These are phyloP conservation scores for Oreochromis mossambicus DNA, from an alignment of 2,797 vertebrate species.

Conservation along the genomic window DNA sequence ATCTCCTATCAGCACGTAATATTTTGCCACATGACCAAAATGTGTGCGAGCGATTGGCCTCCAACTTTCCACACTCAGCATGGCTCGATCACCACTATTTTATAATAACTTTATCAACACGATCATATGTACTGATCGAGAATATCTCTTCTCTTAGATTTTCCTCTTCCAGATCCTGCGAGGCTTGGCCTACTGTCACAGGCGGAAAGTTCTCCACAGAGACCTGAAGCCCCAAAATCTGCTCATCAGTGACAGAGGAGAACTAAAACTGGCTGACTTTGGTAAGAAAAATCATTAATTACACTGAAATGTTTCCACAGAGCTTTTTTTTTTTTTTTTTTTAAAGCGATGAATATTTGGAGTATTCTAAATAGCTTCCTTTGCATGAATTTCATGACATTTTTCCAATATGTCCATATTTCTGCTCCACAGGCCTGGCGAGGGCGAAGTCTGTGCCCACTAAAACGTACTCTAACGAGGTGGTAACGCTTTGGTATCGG, in stretches of 20 bases:
- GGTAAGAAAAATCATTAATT: conserved; percentile 50
- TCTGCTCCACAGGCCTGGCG: conserved; percentile 59
- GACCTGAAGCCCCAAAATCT: conserved; percentile 83
- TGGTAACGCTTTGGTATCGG: conserved; percentile 95
- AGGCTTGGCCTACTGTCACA: conserved; percentile 79
- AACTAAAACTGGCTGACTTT: conserved; percentile 82
- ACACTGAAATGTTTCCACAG: background rate
- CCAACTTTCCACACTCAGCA: background rate
- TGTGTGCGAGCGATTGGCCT: background rate
- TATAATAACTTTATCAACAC: background rate
- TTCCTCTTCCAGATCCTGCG: conserved; percentile 79
- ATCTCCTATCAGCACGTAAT: background rate
- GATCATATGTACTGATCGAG: background rate
- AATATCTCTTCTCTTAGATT: conserved; percentile 55
- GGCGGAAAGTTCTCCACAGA: conserved; percentile 78
- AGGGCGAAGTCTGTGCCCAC: conserved; percentile 95
- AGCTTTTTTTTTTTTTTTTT: background rate
- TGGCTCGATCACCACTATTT: background rate
- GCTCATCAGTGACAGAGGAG: conserved; percentile 79
- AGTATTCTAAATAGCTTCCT: background rate
- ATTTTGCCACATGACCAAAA: background rate
- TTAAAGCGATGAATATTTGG: background rate
- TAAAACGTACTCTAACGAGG: conserved; percentile 96
- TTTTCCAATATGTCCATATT: background rate
- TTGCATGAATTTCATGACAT: background rate